phyloP scores from a whole-genome alignment of 2,113 vertebrate species.

The Asarcornis scutulata region DNA sequence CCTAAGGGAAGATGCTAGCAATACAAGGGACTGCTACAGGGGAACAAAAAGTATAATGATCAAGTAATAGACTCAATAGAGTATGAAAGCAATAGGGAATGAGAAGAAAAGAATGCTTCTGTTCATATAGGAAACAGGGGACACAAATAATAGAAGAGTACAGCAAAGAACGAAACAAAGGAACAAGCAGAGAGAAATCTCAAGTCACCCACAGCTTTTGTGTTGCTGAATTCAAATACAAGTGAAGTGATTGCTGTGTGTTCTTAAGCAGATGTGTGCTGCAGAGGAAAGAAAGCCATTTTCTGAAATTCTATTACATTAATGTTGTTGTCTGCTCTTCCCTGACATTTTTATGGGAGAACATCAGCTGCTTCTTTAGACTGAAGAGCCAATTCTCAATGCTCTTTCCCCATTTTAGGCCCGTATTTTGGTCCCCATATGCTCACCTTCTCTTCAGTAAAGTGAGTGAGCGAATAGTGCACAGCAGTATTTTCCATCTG shows the following conservation, averaged over 20 bases:
- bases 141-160: background rate
- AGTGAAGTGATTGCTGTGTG: background rate
- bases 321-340: background rate
- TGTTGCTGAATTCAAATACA: background rate
- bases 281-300: background rate
- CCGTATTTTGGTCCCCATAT: background rate
- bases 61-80: background rate
- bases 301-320: background rate
- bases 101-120: background rate
- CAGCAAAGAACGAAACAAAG: background rate
- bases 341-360: background rate
- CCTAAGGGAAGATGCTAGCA: background rate
- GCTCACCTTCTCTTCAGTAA: background rate
- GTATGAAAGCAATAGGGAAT: fast-evolving
- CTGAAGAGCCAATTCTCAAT: background rate
- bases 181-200: background rate
- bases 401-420: background rate
- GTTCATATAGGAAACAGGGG: background rate
- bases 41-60: background rate
- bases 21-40: background rate
- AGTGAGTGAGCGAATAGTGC: background rate
- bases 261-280: conserved; percentile 19
- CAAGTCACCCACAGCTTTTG: background rate
- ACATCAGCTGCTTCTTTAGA: conserved; percentile 12
- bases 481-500: background rate